phyloP scores from a whole-genome alignment of 1,140 invertebrate genomes.

The Sitobion miscanthi region DNA sequence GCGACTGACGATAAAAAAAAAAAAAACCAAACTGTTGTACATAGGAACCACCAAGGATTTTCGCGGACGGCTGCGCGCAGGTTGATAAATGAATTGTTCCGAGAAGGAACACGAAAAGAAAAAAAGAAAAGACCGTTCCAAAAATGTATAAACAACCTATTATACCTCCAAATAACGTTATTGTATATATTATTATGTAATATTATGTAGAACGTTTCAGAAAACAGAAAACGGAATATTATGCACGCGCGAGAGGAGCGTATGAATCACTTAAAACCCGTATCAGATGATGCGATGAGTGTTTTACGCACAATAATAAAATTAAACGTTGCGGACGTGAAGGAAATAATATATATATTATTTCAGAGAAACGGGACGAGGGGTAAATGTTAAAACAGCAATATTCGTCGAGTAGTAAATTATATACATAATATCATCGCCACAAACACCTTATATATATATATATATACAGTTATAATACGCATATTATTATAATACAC shows the following conservation, averaged over 20 bases:
- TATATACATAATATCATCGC: neutral
- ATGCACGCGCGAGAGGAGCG: neutral
- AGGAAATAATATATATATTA: constrained; percentile 42
- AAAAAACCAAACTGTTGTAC: neutral
- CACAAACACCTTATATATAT: neutral
- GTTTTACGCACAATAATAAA: constrained; percentile 42
- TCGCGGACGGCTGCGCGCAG: neutral
- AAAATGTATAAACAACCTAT: constrained; percentile 16
- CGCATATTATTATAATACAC: too few species aligned
- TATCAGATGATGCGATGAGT: constrained; percentile 47
- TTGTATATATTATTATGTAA: neutral
- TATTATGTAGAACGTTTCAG: neutral
- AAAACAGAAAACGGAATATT: constrained; percentile 33
- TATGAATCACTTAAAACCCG: constrained; percentile 45
- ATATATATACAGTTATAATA: neutral
- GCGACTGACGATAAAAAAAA: neutral
- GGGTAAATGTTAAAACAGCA: constrained; percentile 3
- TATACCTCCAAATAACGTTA: neutral
- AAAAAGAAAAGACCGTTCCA: neutral
- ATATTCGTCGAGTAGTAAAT: neutral
- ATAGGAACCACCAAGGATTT: neutral
- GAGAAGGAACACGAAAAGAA: neutral
- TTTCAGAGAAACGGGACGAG: neutral
- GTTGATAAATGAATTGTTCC: neutral
- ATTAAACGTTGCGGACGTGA: constrained; percentile 50